Evolutionary conservation across 2,113 vertebrate species (phyloP).

Genomic region (Podarcis muralis): DNA sequence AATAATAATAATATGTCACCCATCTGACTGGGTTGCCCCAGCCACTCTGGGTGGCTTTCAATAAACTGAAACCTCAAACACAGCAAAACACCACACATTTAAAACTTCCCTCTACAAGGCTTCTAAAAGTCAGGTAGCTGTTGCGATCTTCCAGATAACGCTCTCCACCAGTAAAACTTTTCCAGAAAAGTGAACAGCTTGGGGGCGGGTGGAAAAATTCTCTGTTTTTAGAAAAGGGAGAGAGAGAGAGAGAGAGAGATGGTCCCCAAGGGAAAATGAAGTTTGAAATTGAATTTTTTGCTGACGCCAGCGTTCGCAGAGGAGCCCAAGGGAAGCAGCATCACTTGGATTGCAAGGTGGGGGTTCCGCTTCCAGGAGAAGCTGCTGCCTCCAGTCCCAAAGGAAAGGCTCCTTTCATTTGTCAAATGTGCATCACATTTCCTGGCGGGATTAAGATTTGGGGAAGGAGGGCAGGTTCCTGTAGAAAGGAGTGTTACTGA

Average conservation of each 20-base stretch:
- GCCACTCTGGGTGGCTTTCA: too few relatives aligned
- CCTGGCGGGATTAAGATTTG: background rate
- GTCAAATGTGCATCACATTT: background rate
- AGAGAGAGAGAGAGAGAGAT: fast-evolving
- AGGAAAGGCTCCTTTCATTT: slow-evolving; percentile 33
- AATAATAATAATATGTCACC: too few relatives aligned
- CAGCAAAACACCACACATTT: too few relatives aligned
- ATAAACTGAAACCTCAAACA: too few relatives aligned
- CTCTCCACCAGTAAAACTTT: background rate
- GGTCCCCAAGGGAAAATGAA: slow-evolving; percentile 43
- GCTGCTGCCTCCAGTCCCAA: background rate
- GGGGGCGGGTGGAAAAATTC: slow-evolving; percentile 2
- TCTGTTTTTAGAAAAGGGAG: background rate
- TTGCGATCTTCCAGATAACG: background rate
- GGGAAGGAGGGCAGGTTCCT: background rate
- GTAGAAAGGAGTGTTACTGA: too few relatives aligned
- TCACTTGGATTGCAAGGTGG: slow-evolving; percentile 28
- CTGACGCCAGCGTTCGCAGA: slow-evolving; percentile 40
- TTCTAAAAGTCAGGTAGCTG: too few relatives aligned
- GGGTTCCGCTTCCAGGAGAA: background rate
- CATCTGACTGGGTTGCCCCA: too few relatives aligned
- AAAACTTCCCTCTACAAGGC: too few relatives aligned
- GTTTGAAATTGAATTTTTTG: background rate
- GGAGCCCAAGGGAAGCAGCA: slow-evolving; percentile 13
- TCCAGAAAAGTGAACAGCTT: slow-evolving; percentile 9